A percentile compares a stretch with the other conserved stretches of the same genome.
These are phyloP conservation scores for Atherinosoma microstoma DNA, from an alignment of 2,797 vertebrate genomes.

Conservation along the genomic window DNA sequence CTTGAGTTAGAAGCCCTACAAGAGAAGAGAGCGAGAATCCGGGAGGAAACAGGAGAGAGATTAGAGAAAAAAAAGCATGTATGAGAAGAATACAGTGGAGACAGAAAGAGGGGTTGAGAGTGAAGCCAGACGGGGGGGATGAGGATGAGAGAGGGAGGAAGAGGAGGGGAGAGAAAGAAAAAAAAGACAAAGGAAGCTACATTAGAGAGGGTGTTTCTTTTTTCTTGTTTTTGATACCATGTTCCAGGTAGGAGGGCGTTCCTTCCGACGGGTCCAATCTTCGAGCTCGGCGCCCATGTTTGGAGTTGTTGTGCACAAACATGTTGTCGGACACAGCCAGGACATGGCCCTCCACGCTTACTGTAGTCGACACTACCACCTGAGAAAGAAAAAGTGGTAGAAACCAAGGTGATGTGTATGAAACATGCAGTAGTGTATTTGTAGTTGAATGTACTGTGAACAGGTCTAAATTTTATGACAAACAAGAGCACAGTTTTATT, in stretches of 20 bases:
- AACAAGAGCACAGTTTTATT: not conserved
- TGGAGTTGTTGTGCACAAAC: conserved; percentile 99
- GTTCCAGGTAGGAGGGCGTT: conserved; percentile 95
- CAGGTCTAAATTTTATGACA: not conserved
- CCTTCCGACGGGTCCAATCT: conserved; percentile 96
- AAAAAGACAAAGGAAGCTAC: conserved; percentile 55
- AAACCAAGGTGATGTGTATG: not conserved
- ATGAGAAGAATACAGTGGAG: conserved; percentile 60
- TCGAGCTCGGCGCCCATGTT: conserved; percentile 94
- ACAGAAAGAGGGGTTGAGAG: conserved; percentile 55
- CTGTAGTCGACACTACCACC: conserved; percentile 96
- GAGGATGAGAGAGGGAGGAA: conserved; percentile 10
- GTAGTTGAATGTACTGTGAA: not conserved
- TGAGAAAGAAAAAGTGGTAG: conserved; percentile 58
- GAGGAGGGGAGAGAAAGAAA: conserved; percentile 32
- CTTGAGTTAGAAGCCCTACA: conserved; percentile 68
- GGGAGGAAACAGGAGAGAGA: conserved; percentile 63
- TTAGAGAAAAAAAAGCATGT: conserved; percentile 63
- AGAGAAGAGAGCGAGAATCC: conserved; percentile 72
- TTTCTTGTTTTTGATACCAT: conserved; percentile 83
- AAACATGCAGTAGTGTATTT: not conserved
- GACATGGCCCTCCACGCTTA: conserved; percentile 96
- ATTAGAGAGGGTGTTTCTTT: conserved; percentile 31
- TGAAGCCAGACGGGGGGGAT: conserved; percentile 53
- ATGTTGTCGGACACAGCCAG: conserved; percentile 97